phyloP scores from a whole-genome alignment of 2,888 invertebrate genomes.

The Brachypterus glaber region DNA sequence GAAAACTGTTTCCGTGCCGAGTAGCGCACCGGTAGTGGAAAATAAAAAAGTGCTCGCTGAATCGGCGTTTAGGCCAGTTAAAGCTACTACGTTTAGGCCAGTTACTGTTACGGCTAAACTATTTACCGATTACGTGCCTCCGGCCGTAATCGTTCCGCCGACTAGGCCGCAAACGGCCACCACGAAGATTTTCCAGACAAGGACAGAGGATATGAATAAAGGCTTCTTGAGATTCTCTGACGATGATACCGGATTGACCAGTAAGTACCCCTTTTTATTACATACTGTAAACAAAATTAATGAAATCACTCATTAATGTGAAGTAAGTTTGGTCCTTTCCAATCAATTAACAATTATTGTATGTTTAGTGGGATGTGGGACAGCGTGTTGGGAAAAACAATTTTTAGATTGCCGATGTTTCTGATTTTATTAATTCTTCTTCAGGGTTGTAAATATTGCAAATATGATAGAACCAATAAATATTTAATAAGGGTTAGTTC shows the following conservation, averaged over 20 bases:
- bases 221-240: slow-evolving; percentile 83
- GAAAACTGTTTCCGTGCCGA: slow-evolving; percentile 12
- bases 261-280: slow-evolving; percentile 51
- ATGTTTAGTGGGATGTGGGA: no score
- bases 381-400: no score
- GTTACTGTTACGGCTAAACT: slow-evolving; percentile 10
- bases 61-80: slow-evolving; percentile 10
- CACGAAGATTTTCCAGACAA: slow-evolving; percentile 67
- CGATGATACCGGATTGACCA: slow-evolving; percentile 73
- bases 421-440: no score
- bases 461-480: no score
- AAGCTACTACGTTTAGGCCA: slow-evolving; percentile 23
- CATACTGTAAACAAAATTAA: no score
- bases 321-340: no score
- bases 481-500: no score
- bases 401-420: no score
- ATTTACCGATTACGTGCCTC: not conserved
- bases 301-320: no score
- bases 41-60: slow-evolving; percentile 13
- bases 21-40: slow-evolving; percentile 14
- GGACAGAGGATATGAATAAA: slow-evolving; percentile 89
- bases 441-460: no score
- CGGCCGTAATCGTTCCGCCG: slow-evolving; percentile 16
- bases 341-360: no score
- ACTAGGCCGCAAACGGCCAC: slow-evolving; percentile 56